Percentiles rank a stretch among this genome's conserved stretches.
Evolutionary conservation across 2,113 vertebrate genomes (phyloP).

Genomic region (Caranx melampygus): DNA sequence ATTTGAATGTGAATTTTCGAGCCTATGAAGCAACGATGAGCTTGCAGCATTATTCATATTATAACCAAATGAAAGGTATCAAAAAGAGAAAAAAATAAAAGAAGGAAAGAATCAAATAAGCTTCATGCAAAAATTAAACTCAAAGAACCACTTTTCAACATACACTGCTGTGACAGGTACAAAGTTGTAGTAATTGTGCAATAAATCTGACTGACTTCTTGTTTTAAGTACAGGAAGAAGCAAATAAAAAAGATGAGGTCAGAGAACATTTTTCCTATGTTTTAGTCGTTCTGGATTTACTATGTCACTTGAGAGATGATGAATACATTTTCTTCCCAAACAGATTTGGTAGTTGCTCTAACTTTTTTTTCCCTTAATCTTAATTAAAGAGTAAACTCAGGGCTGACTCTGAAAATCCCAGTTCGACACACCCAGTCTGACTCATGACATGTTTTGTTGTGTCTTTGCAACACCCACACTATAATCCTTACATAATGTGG

Average conservation of each 20-base stretch:
- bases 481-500: slow-evolving; percentile 31
- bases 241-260: not conserved
- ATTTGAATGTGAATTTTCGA: not conserved
- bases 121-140: not conserved
- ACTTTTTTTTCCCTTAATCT: not conserved
- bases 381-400: slow-evolving; percentile 16
- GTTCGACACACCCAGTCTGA: slow-evolving; percentile 2
- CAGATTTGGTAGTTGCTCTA: not conserved
- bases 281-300: not conserved
- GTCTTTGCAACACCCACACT: slow-evolving; percentile 40
- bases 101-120: not conserved
- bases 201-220: not conserved
- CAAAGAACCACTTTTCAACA: not conserved
- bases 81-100: not conserved
- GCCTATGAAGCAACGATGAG: not conserved
- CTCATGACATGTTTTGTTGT: slow-evolving; percentile 34
- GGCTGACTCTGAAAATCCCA: slow-evolving; percentile 18
- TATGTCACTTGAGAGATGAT: not conserved
- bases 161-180: not conserved
- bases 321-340: not conserved
- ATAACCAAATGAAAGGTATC: not conserved
- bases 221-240: not conserved
- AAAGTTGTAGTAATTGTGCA: not conserved
- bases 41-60: not conserved
- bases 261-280: not conserved